Conservation (phyloP, 2,113 vertebrate genomes). For the Pachypanchax playfairii region DNA sequence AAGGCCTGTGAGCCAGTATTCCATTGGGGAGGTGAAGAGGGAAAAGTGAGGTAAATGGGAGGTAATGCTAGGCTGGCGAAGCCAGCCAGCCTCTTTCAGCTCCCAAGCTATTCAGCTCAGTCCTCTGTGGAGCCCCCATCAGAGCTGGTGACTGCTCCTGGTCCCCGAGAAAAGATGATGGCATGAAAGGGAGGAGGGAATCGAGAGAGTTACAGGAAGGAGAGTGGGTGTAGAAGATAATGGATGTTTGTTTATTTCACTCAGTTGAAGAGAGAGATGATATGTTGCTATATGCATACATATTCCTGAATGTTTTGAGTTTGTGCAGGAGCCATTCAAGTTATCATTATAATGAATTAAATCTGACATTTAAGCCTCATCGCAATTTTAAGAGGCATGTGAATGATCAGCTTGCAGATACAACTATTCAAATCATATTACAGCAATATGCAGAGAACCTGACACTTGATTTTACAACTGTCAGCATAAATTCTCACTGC, state of each 20-base stretch:
- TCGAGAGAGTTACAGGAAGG: slow-evolving; percentile 50
- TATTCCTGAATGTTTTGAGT: slow-evolving; percentile 31
- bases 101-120: slow-evolving; percentile 72
- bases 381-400: slow-evolving; percentile 51
- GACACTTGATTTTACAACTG: slow-evolving; percentile 46
- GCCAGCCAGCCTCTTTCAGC: slow-evolving; percentile 71
- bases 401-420: slow-evolving; percentile 47
- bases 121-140: slow-evolving; percentile 72
- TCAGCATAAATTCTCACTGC: slow-evolving; percentile 34
- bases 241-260: slow-evolving; percentile 74
- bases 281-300: slow-evolving; percentile 52
- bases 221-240: slow-evolving; percentile 68
- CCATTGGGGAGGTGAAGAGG: slow-evolving; percentile 64
- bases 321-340: slow-evolving; percentile 24
- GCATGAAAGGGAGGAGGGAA: slow-evolving; percentile 54
- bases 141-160: slow-evolving; percentile 66
- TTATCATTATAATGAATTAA: slow-evolving; percentile 60
- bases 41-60: slow-evolving; percentile 75
- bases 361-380: slow-evolving; percentile 59
- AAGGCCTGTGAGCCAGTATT: slow-evolving; percentile 73
- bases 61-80: slow-evolving; percentile 74
- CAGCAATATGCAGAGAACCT: slow-evolving; percentile 28
- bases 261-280: slow-evolving; percentile 39
- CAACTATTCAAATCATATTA: slow-evolving; percentile 45
- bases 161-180: slow-evolving; percentile 62